Base-by-base conservation (phyloP, 2,888 invertebrate genomes). In the Microchrysa polita region DNA sequence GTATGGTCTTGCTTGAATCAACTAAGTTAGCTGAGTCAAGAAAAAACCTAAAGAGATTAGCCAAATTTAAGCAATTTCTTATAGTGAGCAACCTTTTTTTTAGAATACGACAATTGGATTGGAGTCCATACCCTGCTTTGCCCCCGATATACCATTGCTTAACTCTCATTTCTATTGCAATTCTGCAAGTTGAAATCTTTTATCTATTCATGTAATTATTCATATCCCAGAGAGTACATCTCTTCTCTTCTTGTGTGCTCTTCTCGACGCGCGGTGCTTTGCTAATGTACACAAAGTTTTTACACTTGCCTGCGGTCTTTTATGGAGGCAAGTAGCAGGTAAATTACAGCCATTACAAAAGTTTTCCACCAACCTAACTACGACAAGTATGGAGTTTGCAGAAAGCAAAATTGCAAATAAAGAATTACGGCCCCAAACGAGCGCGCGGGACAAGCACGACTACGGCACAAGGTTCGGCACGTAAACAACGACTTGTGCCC, bases 301-400 rank as follows among this genome's bases (percentile, higher is more conserved):
- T 53, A 67, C 67, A 67, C 53, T 67, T 67, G 52, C 67, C 67
- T 67, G 67, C 27, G 67, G 67, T 67, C 27, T 48, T 61, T 67
- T 67, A 67, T 53, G 52, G 27, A 53, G 52, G 52, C 67, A 67
- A 67, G 67, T 67, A 53, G 53, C 52, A 48, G 22, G 53, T 53
- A 67, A 67, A 67, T 67, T 67, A 67, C 53, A 53, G 22, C 67
- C 67, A 67, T 67, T 67, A 67, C 53, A 67, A 67, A 67, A 67
- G 53, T 67, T 67, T 67, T 23, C 27, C 61, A 22, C 59, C 59
- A 23, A 22, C 23, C 4, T 59, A 59, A 61, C 61, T 40, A 40
- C 61, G 18, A 40, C 16, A 40, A 40, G 61, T 34, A 40, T 60
- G 27, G 40, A n/a, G 34, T 34, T 34, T 34, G 27, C 27, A 34